A percentile compares a stretch with the other conserved stretches of the same genome.
Conservation (phyloP, 2,888 invertebrate species). For the Melipona beecheii region DNA sequence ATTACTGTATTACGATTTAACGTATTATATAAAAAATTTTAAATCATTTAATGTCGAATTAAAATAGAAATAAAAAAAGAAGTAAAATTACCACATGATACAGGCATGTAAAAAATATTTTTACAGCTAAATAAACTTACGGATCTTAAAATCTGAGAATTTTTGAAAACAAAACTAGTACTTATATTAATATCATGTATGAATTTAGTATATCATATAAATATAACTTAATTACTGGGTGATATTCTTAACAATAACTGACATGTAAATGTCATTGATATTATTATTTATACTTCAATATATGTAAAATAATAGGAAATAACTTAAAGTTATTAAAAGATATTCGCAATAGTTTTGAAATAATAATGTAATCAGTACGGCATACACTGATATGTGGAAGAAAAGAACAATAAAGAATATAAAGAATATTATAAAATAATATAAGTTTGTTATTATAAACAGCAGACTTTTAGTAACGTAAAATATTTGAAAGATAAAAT, state of each 20-base stretch:
- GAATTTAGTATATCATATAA: conserved; percentile 38
- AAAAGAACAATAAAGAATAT: conserved; percentile 4
- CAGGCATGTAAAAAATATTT: conserved; percentile 19
- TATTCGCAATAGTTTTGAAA: conserved; percentile 25
- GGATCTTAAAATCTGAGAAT: background rate
- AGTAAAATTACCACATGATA: background rate
- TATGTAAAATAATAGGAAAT: conserved; percentile 36
- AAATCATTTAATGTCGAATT: background rate
- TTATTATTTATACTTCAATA: conserved; percentile 23
- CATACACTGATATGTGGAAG: background rate
- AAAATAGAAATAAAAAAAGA: background rate
- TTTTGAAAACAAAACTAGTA: conserved; percentile 7
- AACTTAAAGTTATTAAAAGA: conserved; percentile 32
- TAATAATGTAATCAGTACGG: conserved; percentile 2
- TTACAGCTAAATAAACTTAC: background rate
- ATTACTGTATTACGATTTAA: background rate
- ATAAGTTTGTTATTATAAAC: conserved; percentile 30
- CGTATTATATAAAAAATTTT: background rate
- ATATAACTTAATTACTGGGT: conserved; percentile 24
- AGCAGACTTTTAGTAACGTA: conserved; percentile 34
- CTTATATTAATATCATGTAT: background rate
- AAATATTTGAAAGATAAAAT: conserved; percentile 10
- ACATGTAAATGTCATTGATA: conserved; percentile 26
- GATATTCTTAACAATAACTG: conserved; percentile 29
- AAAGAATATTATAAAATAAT: conserved; percentile 25